Conservation (phyloP, 2,888 invertebrate genomes). For the Marasmarcha lunaedactyla region DNA sequence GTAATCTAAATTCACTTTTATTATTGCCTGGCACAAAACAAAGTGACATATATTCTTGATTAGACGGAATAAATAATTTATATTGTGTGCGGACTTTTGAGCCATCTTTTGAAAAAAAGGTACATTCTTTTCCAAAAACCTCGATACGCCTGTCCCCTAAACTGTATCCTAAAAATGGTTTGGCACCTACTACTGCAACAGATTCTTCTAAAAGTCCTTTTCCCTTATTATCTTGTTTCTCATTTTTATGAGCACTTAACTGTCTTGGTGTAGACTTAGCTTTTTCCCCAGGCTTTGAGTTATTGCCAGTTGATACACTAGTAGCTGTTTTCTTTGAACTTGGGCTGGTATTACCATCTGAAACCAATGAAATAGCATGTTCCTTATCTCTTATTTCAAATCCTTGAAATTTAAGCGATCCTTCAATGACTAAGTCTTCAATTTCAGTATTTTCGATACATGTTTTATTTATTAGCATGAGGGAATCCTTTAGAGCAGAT, state of each 20-base stretch:
- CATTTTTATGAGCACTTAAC: too few species aligned
- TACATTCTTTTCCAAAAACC: conserved; percentile 48
- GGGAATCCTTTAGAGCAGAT: conserved; percentile 28
- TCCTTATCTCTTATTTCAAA: conserved; percentile 25
- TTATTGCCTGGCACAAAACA: conserved; percentile 39
- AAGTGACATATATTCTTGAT: conserved; percentile 41
- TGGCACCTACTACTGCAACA: conserved; percentile 19
- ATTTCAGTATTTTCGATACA: conserved; percentile 40
- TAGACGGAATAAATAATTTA: conserved; percentile 43
- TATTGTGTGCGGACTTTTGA: conserved; percentile 38
- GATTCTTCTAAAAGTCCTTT: conserved; percentile 20
- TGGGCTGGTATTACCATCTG: background rate
- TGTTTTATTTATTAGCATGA: conserved; percentile 26
- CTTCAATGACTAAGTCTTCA: conserved; percentile 50
- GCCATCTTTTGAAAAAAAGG: conserved; percentile 51
- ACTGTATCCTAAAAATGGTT: conserved; percentile 48
- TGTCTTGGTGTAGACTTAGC: conserved; percentile 23
- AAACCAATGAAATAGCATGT: conserved; percentile 8
- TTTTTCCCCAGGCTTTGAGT: conserved; percentile 23
- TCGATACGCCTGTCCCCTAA: conserved; percentile 52
- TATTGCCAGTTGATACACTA: conserved; percentile 16
- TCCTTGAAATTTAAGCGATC: conserved; percentile 49
- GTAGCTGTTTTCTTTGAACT: conserved; percentile 13
- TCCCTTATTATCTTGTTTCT: conserved; percentile 11
- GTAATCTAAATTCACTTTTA: conserved; percentile 47